Evolutionary conservation across 2,113 vertebrate species (phyloP), one percentile per base, ranked within the genome.

Genomic region (Apteryx owenii): DNA sequence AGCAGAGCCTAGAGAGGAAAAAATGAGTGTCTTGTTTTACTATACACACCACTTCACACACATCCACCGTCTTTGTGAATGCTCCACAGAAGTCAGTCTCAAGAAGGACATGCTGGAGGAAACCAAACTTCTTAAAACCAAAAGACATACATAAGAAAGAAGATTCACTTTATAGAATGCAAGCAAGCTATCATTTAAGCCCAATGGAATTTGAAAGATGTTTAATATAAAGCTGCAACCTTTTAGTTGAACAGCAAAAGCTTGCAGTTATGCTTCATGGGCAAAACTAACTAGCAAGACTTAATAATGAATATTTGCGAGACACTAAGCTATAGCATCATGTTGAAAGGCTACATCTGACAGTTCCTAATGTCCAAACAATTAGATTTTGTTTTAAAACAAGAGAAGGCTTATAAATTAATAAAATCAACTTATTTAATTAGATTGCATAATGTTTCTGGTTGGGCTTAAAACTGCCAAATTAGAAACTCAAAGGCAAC

Each of bases 301-400:
- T 40, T 28, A 48, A 51, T 5, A 26, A 38, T 12, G 9, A 64
- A 26, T 26, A 40, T n/a, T 48, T 44, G 76, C 29, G 12, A 54
- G 75, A 12, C 5, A 10, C 25, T n/a, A 33, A 81, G 70, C 65
- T 44, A 62, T 9, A 73, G 17, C 3, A 12, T 29, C 26, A 3
- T 2, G 4, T 0, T 31, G 64, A 54, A 82, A 69, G 77, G 36
- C 25, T 36, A 38, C 2, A 2, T 1, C 44, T 2, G 10, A 26
- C 44, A 29, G 17, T 1, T 70, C 28, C 28, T n/a, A 51, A 2
- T 5, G 5, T 7, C 70, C 6, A 10, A 79, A 50, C 3, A 9
- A 33, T 50, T 62, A 10, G 62, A 65, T 5, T n/a, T 25, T 0
- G 2, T 9, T 48, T 73, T 0, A 79, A 81, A 85, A 28, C 7